Evolutionary conservation across 2,797 vertebrate genomes (phyloP), one percentile per base, ranked within the genome.

Genomic region (Diceros bicornis): DNA sequence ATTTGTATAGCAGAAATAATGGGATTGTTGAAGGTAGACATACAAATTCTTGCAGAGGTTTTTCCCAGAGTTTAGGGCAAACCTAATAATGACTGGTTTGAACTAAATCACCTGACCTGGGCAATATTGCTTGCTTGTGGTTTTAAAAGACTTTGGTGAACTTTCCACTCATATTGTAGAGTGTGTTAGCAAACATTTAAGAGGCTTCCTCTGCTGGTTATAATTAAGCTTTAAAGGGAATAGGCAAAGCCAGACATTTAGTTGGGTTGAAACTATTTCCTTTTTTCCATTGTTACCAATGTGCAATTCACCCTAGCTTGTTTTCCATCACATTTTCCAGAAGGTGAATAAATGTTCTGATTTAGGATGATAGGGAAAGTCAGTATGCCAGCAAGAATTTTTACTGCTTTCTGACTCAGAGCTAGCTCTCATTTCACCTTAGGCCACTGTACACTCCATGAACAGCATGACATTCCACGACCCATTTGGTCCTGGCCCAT

Each of bases 211-310:
- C n/a, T 75, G 57, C 94, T 29, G 34, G 59, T 57, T 97, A 81
- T 97, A 98, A 98, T 98, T 98, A 97, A 93, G 23, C 96, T 97
- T 98, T 96, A 98, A 97, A 97, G 84, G 47, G 27, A 90, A 81
- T 14, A 74, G 41, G 37, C 68, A 94, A 90, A 77, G n/a, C 64
- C 83, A 96, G 61, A n/a, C 72, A 66, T 84, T 95, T 89, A 97
- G 23, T 37, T 94, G 41, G 41, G 59, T 41, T 96, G 93, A 72
- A 91, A 89, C 66, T 77, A 66, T 92, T 89, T 75, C 29, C 32
- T 78, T 75, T 62, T 89, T 21, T 32, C n/a, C 57, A 79, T 59
- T 97, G 82, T 75, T 75, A 83, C 57, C 62, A 81, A 50, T 32
- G 27, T 66, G 2, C 34, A 87, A 47, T 94, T 96, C 78, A 85